Conservation (phyloP, 1,140 invertebrate species). For the Ceratosolen fusciceps region DNA sequence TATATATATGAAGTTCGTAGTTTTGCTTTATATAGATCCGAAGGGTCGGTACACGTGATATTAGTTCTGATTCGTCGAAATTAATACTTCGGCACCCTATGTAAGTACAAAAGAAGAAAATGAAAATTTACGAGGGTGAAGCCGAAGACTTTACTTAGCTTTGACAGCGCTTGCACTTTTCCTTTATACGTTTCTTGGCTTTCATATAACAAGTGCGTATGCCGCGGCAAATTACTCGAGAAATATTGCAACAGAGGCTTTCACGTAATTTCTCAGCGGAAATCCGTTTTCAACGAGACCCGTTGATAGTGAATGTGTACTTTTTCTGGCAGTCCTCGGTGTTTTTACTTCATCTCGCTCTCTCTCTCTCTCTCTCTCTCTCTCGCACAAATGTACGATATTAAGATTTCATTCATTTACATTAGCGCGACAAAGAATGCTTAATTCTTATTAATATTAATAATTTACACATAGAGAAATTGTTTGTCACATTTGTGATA, state of each 20-base stretch:
- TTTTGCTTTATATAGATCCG: too few species aligned
- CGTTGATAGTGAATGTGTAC: too few species aligned
- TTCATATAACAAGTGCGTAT: conserved; percentile 3
- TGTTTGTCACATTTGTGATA: too few species aligned
- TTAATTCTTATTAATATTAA: too few species aligned
- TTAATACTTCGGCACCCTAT: not conserved
- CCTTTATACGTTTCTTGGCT: conserved; percentile 2
- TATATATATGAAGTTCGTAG: too few species aligned
- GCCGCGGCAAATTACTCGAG: conserved; percentile 2
- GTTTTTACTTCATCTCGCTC: not conserved
- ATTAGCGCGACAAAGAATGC: too few species aligned
- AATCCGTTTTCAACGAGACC: conserved; percentile 15
- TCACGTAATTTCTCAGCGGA: conserved; percentile 11
- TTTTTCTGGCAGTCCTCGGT: not conserved
- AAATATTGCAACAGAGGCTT: conserved; percentile 6
- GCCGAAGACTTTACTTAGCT: not conserved
- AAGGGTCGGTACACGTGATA: not conserved
- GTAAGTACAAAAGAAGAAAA: too few species aligned
- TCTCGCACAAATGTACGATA: too few species aligned
- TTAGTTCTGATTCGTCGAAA: not conserved
- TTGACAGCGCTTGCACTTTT: not conserved
- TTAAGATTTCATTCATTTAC: too few species aligned
- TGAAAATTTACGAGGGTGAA: not conserved
- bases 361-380: too few species aligned
- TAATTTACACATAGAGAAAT: too few species aligned